Percentiles rank a stretch among this genome's conserved stretches.
These are phyloP conservation scores for Cydia amplana DNA, from an alignment of 1,140 invertebrate species.

Conservation along the genomic window DNA sequence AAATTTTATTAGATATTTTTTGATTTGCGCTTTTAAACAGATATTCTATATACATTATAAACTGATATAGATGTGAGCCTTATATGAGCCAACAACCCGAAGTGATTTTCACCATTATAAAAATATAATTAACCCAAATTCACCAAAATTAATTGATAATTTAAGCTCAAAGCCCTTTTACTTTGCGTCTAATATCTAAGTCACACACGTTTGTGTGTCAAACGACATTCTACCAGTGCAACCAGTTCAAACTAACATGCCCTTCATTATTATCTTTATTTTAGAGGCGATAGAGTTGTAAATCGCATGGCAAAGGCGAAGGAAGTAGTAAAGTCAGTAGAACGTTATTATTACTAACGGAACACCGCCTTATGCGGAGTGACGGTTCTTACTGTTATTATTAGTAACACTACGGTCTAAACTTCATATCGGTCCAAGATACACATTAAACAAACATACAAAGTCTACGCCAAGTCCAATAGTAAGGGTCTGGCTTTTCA, in stretches of 20 bases:
- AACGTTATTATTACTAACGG: constrained; percentile 10
- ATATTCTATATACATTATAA: too few species aligned
- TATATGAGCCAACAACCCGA: too few species aligned
- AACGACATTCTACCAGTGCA: constrained; percentile 8
- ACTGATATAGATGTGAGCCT: too few species aligned
- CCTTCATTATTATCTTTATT: not conserved
- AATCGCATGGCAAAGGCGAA: not conserved
- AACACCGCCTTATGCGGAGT: not conserved
- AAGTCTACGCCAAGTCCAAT: too few species aligned
- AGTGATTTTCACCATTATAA: not conserved
- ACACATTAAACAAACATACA: too few species aligned
- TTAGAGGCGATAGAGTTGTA: not conserved
- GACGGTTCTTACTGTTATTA: constrained; percentile 12
- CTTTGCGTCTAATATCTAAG: not conserved
- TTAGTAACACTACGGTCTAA: not conserved
- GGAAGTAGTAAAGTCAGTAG: not conserved
- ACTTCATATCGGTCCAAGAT: too few species aligned
- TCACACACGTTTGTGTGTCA: constrained; percentile 21
- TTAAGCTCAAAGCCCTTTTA: constrained; percentile 3
- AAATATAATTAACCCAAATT: not conserved
- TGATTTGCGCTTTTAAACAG: too few species aligned
- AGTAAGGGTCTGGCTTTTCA: too few species aligned
- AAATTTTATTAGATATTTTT: too few species aligned
- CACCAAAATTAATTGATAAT: not conserved
- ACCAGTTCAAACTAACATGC: not conserved